Percentiles rank a stretch among this genome's conserved stretches.
phyloP scores from a whole-genome alignment of 2,797 vertebrate genomes.

The Enteromius paludinosus region DNA sequence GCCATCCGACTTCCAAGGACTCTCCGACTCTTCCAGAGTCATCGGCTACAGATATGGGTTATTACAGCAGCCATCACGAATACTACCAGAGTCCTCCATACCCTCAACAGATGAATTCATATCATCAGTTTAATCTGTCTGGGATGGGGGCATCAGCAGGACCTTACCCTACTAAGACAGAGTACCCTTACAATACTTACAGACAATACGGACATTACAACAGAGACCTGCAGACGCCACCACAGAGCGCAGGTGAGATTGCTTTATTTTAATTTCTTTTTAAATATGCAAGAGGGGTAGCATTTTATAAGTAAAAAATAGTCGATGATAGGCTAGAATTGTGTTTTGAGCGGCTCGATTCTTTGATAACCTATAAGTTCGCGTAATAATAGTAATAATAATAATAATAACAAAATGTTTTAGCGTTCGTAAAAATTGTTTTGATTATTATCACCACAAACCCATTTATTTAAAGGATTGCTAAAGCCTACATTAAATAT shows the following conservation, averaged over 20 bases:
- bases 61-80: slow-evolving; percentile 93
- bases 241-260: slow-evolving; percentile 88
- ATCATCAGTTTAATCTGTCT: slow-evolving; percentile 92
- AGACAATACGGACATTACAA: slow-evolving; percentile 92
- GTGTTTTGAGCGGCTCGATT: neutral
- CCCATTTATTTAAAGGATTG: neutral
- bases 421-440: no score
- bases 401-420: no score
- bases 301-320: neutral
- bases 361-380: neutral
- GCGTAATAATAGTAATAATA: neutral
- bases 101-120: slow-evolving; percentile 87
- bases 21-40: slow-evolving; percentile 96
- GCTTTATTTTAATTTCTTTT: neutral
- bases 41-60: slow-evolving; percentile 95
- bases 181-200: slow-evolving; percentile 92
- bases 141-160: slow-evolving; percentile 83
- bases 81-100: slow-evolving; percentile 88
- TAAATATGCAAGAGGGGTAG: neutral
- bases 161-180: slow-evolving; percentile 91
- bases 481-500: no score
- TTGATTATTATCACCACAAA: neutral
- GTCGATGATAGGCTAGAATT: neutral
- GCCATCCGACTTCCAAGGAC: slow-evolving; percentile 95
- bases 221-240: slow-evolving; percentile 90